Percentiles rank a stretch among this genome's conserved stretches.
These are phyloP conservation scores for Sebastiscus tertius DNA, from an alignment of 2,797 vertebrate genomes.

Conservation along the genomic window DNA sequence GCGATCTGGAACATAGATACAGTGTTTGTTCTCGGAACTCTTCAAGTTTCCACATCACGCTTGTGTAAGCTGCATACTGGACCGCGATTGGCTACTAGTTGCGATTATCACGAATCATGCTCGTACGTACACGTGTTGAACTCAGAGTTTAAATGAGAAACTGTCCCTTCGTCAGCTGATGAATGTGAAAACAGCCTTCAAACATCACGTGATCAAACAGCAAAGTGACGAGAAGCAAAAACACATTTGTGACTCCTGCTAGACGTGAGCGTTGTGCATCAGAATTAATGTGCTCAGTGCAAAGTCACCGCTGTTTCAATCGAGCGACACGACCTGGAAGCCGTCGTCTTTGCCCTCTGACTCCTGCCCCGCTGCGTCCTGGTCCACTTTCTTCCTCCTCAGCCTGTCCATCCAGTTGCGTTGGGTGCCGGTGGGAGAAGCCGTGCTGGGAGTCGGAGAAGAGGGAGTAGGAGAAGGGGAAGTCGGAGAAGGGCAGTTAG, in stretches of 20 bases:
- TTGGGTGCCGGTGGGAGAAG: slow-evolving; percentile 1
- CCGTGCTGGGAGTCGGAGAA: neutral
- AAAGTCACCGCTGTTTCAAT: slow-evolving; percentile 54
- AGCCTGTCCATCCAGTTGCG: slow-evolving; percentile 78
- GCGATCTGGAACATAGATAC: neutral
- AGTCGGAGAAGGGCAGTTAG: neutral
- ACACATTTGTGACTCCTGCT: neutral
- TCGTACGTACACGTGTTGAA: neutral
- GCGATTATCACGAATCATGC: neutral
- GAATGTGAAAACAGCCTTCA: neutral
- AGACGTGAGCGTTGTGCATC: neutral
- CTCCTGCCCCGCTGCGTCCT: slow-evolving; percentile 25
- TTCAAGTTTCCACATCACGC: neutral
- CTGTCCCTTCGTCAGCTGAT: neutral
- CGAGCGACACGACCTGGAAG: slow-evolving; percentile 78
- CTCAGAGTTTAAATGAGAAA: neutral
- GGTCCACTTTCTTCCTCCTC: slow-evolving; percentile 56
- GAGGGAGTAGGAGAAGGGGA: neutral
- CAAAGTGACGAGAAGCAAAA: neutral
- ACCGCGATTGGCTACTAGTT: no score
- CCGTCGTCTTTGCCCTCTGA: slow-evolving; percentile 17
- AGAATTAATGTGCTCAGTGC: neutral
- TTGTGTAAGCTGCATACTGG: neutral
- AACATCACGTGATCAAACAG: neutral
- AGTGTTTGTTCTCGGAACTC: neutral